Evolutionary conservation across 2,888 invertebrate species (phyloP).

Genomic region (Smittia sp.): DNA sequence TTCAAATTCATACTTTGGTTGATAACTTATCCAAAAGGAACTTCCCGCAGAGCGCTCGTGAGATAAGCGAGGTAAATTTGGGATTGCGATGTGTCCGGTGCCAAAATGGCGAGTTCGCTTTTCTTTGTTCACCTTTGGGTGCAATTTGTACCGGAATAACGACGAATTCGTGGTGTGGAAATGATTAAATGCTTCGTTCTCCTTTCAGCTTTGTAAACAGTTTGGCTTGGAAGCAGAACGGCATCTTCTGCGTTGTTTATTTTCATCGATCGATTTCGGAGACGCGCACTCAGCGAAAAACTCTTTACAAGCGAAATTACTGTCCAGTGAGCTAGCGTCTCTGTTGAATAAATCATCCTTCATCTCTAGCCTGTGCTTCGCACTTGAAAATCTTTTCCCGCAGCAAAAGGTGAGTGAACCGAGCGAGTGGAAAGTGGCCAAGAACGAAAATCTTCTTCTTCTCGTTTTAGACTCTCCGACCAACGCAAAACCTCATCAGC

Average conservation of each 20-base stretch:
- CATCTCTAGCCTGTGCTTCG: slow-evolving; percentile 82
- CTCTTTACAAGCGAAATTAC: slow-evolving; percentile 68
- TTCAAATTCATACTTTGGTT: slow-evolving; percentile 97
- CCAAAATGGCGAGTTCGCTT: slow-evolving; percentile 18
- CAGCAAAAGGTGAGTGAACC: slow-evolving; percentile 64
- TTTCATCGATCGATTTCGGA: slow-evolving; percentile 83
- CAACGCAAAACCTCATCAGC: slow-evolving; percentile 74
- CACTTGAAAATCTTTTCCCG: slow-evolving; percentile 76
- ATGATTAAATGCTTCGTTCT: neutral
- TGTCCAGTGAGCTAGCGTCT: slow-evolving; percentile 73
- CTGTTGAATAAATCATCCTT: slow-evolving; percentile 83
- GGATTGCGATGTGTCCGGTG: neutral
- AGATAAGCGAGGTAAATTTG: slow-evolving; percentile 74
- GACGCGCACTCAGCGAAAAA: slow-evolving; percentile 60
- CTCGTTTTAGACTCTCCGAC: slow-evolving; percentile 67
- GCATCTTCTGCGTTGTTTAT: slow-evolving; percentile 92
- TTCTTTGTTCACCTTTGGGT: neutral
- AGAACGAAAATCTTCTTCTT: slow-evolving; percentile 44
- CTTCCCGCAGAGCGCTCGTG: slow-evolving; percentile 84
- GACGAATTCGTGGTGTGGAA: no score
- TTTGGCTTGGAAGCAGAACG: slow-evolving; percentile 97
- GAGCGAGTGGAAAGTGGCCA: neutral
- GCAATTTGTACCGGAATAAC: no score
- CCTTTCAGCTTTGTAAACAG: slow-evolving; percentile 73
- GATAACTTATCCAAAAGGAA: slow-evolving; percentile 94